phyloP scores from a whole-genome alignment of 2,797 vertebrate genomes.

The Lacerta agilis region DNA sequence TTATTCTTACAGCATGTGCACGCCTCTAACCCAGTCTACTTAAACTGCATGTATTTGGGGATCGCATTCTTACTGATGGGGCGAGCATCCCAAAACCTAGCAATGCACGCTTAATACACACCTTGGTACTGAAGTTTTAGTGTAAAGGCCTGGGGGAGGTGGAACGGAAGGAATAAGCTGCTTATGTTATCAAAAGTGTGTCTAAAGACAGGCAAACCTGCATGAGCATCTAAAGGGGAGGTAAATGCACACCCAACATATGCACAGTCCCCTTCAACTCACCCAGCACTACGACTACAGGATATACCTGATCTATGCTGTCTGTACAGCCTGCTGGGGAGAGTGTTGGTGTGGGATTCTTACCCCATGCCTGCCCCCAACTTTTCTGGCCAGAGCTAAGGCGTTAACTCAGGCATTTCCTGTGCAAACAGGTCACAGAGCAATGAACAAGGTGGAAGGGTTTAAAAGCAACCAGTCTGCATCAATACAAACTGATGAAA shows the following conservation, averaged over 20 bases:
- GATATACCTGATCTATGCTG: neutral
- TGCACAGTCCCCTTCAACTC: neutral
- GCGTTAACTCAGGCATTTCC: neutral
- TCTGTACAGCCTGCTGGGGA: no score
- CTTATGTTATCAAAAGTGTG: neutral
- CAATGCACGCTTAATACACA: no score
- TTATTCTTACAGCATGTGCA: neutral
- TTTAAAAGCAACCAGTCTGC: neutral
- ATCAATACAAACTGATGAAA: neutral
- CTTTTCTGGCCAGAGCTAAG: neutral
- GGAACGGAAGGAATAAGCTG: no score
- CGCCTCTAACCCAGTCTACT: slow-evolving; percentile 55
- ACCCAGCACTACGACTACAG: neutral
- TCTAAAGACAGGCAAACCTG: neutral
- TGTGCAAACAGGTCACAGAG: neutral
- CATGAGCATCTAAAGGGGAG: no score
- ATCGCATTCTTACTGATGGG: neutral
- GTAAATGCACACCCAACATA: no score
- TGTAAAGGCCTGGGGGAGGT: neutral
- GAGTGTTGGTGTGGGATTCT: no score
- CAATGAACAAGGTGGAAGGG: neutral
- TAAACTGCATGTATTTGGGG: slow-evolving; percentile 30
- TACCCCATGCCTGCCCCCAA: neutral
- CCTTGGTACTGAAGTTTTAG: neutral
- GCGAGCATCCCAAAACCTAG: no score